phyloP scores from a whole-genome alignment of 2,888 invertebrate species.

The Agrochola lychnidis region DNA sequence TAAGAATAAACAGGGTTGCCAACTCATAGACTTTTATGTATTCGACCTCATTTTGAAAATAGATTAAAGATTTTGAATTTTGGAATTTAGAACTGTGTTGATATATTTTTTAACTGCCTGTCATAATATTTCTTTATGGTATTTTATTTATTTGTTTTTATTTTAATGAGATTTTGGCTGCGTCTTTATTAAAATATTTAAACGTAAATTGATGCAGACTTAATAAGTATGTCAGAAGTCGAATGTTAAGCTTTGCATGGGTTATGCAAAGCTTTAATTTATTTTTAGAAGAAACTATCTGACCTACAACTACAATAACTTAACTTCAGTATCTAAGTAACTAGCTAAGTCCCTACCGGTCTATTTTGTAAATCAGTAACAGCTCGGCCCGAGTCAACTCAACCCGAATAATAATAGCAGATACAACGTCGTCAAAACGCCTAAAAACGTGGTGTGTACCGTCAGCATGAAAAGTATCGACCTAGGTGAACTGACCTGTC shows the following conservation, averaged over 20 bases:
- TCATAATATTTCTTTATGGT: conserved; percentile 37
- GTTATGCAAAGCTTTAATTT: not conserved
- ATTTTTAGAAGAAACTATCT: not conserved
- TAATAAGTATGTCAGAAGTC: not conserved
- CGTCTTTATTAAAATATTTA: conserved; percentile 27
- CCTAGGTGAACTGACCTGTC: too few relatives aligned
- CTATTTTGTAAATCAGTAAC: not conserved
- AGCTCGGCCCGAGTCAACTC: too few relatives aligned
- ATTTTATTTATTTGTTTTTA: conserved; percentile 39
- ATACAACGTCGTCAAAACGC: too few relatives aligned
- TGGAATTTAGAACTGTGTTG: conserved; percentile 37
- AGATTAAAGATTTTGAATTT: conserved; percentile 38
- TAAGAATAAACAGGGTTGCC: conserved; percentile 56
- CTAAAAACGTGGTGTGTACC: too few relatives aligned
- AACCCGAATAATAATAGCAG: too few relatives aligned
- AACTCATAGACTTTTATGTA: conserved; percentile 52
- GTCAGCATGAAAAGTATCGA: too few relatives aligned
- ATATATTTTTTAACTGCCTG: conserved; percentile 37
- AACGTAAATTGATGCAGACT: not conserved
- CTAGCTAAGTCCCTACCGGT: too few relatives aligned
- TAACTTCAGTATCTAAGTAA: too few relatives aligned
- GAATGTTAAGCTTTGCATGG: not conserved
- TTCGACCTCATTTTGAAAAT: conserved; percentile 54
- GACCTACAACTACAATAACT: not conserved
- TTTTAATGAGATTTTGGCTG: conserved; percentile 13